Base-by-base conservation (phyloP, 2,888 invertebrate species). In the Ectobius pallidus region DNA sequence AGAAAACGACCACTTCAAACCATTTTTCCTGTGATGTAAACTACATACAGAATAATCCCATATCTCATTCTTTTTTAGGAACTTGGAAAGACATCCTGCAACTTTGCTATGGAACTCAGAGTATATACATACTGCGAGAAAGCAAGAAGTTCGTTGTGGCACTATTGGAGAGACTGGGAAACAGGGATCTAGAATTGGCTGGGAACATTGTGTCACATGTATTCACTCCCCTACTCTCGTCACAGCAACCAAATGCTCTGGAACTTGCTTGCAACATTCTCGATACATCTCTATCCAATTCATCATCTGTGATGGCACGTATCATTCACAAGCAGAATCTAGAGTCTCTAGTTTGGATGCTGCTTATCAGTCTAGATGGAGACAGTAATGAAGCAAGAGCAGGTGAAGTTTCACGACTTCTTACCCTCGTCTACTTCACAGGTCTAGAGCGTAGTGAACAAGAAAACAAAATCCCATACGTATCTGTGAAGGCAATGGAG, bases 121-220 rank as follows among this genome's bases (percentile, higher is more conserved):
- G 93, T 0, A 84, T 93, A 49, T 93, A 92, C 79, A 88, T 93
- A 11, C 86, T 89, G 0, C 85, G 89, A 46, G 90, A 91, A 79
- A 88, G 90, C 7, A 88, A 90, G 70, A 86, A 87, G 73, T 89
- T 93, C 77, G 83, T 91, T 20, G 86, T 80, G 68, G 84, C 85
- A 73, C 85, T 91, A 70, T 78, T 91, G 0, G 87, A 87, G 82
- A 87, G 85, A 80, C 81, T 87, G 1, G 84, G 85, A 22, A 85
- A 86, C 67, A 82, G 86, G 44, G 86, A 89, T 77, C 80, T 81
- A 58, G 79, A 65, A 7, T 1, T 46, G 11, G 20, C 46, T 4
- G 39, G 14, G 22, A 44, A 22, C 27, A 25, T 65, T 3, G 30
- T 65, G 44, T 46, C 46, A 14, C 27, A 63, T 22, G 42, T 63